Evolutionary conservation across 2,888 invertebrate genomes (phyloP), one percentile per base, ranked within the genome.

Genomic region (Shargacucullia verbasci): DNA sequence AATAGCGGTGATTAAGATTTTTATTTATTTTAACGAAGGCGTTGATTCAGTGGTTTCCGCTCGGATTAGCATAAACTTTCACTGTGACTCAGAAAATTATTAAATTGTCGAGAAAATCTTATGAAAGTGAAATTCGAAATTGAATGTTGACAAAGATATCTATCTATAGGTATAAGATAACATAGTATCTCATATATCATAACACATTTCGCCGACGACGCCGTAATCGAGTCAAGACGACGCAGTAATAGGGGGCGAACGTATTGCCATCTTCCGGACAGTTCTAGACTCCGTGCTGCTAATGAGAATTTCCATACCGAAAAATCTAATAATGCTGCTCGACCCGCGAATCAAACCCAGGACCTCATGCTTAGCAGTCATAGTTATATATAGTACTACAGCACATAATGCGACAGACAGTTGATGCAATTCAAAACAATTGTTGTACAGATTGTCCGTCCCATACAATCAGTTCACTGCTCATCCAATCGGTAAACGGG

Each of bases 1-100:
- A 73, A 74, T 66, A 60, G 59, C 38, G 47, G 57, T 29, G 56
- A 53, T 63, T 63, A 59, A 56, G 11, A 33, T 43, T 64, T 64
- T 69, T 44, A 20, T 62, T 63, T 70, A 55, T 60, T 64, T 56
- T 31, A 50, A 56, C 48, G 40, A 56, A 49, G 38, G 6, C 15
- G 35, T 48, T 34, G n/a, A 39, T 52, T 60, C 57, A 38, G 61
- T 43, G 52, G 62, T 69, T 72, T 70, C 73, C 65, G 72, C 66
- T 69, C 48, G 70, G 70, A 73, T 77, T 73, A 75, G 41, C 70
- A 65, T 64, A 35, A n/a, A 73, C 79, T 79, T 79, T 80, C 79
- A 60, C 76, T 41, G 29, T 65, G 65, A 64, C 39, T 62, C 65
- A 66, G 70, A 67, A 66, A 73, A 77, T 65, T 56, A 64, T 66